Evolutionary conservation across 2,888 invertebrate species (phyloP).

Genomic region (Taphrorychus bicolor): DNA sequence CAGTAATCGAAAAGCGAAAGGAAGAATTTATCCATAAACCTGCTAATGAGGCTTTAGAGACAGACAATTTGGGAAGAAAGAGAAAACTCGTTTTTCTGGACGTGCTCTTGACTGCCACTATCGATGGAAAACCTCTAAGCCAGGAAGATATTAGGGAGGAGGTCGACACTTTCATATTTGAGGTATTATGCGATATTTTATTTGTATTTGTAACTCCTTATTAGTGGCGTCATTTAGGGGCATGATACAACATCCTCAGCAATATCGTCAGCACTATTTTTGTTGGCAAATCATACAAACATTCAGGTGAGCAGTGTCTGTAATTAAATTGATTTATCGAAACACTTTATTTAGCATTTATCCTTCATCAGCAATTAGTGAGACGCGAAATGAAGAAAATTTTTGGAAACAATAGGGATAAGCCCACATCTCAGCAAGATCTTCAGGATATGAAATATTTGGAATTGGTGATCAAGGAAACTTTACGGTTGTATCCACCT

Average conservation of each 20-base stretch:
- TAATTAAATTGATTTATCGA: neutral
- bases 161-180: conserved; percentile 79
- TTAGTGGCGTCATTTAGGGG: conserved; percentile 52
- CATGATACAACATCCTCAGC: conserved; percentile 62
- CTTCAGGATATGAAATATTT: conserved; percentile 60
- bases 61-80: conserved; percentile 20
- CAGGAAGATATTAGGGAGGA: conserved; percentile 70
- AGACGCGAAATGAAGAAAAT: conserved; percentile 49
- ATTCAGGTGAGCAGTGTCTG: conserved; percentile 52
- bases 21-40: neutral
- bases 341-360: neutral
- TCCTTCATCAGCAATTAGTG: conserved; percentile 39
- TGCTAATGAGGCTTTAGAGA: neutral
- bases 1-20: conserved; percentile 25
- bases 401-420: conserved; percentile 44
- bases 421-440: conserved; percentile 45
- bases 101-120: conserved; percentile 64
- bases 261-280: conserved; percentile 60
- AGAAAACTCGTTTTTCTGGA: conserved; percentile 68
- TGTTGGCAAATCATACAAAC: conserved; percentile 58
- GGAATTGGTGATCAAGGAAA: conserved; percentile 66
- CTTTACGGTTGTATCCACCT: conserved; percentile 64
- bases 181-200: conserved; percentile 59
- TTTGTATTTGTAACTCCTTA: neutral
- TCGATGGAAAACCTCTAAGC: conserved; percentile 66